Evolutionary conservation across 2,797 vertebrate species (phyloP), one percentile per base, ranked within the genome.

Genomic region (Microctenopoma steveboyesi): DNA sequence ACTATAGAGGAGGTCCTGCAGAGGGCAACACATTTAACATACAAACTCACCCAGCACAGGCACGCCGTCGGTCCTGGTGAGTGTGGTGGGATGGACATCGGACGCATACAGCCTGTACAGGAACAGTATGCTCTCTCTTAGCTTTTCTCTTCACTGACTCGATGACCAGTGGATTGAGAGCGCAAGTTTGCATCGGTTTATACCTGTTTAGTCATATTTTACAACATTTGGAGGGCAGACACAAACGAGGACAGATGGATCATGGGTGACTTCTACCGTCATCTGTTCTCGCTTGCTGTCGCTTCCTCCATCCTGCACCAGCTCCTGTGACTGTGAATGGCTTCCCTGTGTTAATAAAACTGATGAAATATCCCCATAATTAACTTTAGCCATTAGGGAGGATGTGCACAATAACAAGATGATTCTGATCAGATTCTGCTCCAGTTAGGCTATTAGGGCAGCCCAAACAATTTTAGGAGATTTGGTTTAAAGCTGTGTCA

Each of bases 401-500:
- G 80, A 80, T 72, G 79, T 56, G 46, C 88, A 68, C 77, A 82
- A 88, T 88, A 79, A 87, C 78, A 80, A 87, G 75, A 82, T 80
- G 78, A 86, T 90, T 86, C 74, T 77, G 76, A 92, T 92, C 85
- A 89, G 84, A 86, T 90, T 91, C 86, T 91, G 91, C 88, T 89
- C 91, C 89, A 92, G 82, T 91, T 91, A 76, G 84, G 84, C 83
- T 85, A 87, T 88, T 76, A 84, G 79, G 86, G 75, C 90, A 83
- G 83, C 86, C 85, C 86, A 87, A 87, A 92, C 86, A 86, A 82
- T 90, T 91, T 84, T 85, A 90, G 82, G 76, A 86, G 88, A 89
- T 92, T 91, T 91, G 81, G 78, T 86, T 90, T 82, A 91, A 90
- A 91, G 88, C 91, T 81, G 70, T 89, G 88, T 88, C 84, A 82